Base-by-base conservation (phyloP, 2,888 invertebrate species). In the Aethes cnicana region DNA sequence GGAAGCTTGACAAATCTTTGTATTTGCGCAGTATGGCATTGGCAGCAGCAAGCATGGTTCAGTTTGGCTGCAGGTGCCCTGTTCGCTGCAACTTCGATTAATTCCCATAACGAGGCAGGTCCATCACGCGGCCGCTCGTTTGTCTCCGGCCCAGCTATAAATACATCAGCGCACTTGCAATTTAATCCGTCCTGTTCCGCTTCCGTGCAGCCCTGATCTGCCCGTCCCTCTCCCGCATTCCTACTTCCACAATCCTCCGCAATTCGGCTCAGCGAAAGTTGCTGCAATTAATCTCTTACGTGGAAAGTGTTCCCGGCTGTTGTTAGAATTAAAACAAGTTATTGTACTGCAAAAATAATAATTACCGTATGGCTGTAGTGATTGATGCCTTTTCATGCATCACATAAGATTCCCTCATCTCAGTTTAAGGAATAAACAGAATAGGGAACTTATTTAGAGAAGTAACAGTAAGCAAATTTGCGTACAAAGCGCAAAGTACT, bases 91-190 rank as follows among this genome's bases (percentile, higher is more conserved):
- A 81, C 78, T 87, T 84, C 88, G 89, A 89, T 89, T 89, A 89
- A 89, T 88, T 86, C 86, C 80, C 81, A 88, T 88, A 89, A 89
- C 88, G 88, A 88, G 88, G 79, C 80, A 76, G 84, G 86, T 88
- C 88, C 88, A 88, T 89, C 88, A 88, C 85, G 74, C 72, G 81
- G 69, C 63, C 80, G 86, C 82, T 83, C 89, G 86, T 87, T 88
- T 88, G 89, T 88, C 88, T 87, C 86, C 75, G 75, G 77, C 70
- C 80, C 75, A 73, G 86, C 88, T 85, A 87, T 89, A 88, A 88
- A 88, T 88, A 88, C 86, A 85, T 88, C 88, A 88, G 79, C 85
- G 87, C 81, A 83, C 85, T 86, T 82, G 86, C 86, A 84, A 85
- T 88, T 88, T 87, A 88, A 88, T 88, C 87, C 83, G 76, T 81